Conservation (phyloP, 2,113 vertebrate species). For the Gallinago undulata region DNA sequence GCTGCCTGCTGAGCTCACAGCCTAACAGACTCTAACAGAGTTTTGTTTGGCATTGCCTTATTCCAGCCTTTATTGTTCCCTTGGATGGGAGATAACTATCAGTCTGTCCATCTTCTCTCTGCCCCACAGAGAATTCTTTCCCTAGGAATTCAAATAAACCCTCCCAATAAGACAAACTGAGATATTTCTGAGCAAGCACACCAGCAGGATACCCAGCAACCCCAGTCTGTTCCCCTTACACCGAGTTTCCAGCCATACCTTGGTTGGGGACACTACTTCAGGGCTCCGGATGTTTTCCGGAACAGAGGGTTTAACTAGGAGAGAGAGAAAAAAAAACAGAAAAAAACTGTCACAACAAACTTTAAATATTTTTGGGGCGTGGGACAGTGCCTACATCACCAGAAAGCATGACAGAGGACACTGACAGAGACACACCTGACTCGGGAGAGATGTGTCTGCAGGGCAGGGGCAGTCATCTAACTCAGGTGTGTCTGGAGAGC, state of each 20-base stretch:
- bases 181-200: background rate
- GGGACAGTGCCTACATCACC: background rate
- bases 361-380: background rate
- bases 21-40: background rate
- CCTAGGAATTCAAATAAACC: background rate
- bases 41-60: background rate
- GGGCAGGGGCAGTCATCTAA: background rate
- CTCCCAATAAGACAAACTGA: background rate
- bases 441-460: background rate
- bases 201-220: background rate
- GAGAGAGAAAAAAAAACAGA: background rate
- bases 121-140: background rate
- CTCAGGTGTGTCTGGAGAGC: background rate
- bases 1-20: background rate
- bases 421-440: accelerated
- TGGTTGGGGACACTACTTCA: background rate
- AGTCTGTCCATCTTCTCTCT: background rate
- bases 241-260: constrained; percentile 51
- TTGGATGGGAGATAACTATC: background rate
- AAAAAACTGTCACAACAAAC: background rate
- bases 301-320: constrained; percentile 45
- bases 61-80: background rate
- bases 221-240: background rate
- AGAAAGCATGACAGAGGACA: background rate
- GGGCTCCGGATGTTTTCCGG: background rate